A percentile compares a stretch with the other conserved stretches of the same genome.
Conservation (phyloP, 2,888 invertebrate genomes). For the Yponomeuta malinellus region DNA sequence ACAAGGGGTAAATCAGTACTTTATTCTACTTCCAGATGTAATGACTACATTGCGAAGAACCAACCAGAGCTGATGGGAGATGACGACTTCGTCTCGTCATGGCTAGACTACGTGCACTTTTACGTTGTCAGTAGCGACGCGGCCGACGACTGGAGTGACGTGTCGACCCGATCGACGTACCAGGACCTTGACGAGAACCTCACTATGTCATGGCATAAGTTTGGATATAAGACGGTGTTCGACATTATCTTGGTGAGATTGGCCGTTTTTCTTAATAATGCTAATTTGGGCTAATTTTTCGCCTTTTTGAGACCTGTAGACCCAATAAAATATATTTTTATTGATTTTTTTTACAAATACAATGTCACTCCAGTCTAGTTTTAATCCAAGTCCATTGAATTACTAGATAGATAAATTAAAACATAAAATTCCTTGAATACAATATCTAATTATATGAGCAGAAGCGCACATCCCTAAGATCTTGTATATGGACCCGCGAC, state of each 20-base stretch:
- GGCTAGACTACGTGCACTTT: conserved; percentile 11
- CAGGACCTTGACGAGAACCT: conserved; percentile 14
- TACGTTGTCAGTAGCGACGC: conserved; percentile 13
- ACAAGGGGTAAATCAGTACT: too few relatives aligned
- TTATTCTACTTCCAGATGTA: conserved; percentile 15
- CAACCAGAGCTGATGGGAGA: conserved; percentile 13
- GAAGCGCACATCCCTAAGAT: too few relatives aligned
- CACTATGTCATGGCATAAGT: conserved; percentile 17
- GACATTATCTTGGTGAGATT: conserved; percentile 20
- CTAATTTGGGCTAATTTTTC: too few relatives aligned
- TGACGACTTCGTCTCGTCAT: conserved; percentile 13
- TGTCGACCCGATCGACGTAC: conserved; percentile 14
- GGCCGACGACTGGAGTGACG: conserved; percentile 17
- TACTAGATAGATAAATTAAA: too few relatives aligned
- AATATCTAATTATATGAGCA: too few relatives aligned
- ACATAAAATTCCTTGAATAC: too few relatives aligned
- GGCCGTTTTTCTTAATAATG: not conserved
- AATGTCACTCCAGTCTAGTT: too few relatives aligned
- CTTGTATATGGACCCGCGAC: too few relatives aligned
- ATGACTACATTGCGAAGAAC: conserved; percentile 11
- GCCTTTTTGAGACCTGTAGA: too few relatives aligned
- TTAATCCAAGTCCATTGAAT: too few relatives aligned
- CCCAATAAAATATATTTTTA: too few relatives aligned
- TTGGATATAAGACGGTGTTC: conserved; percentile 21
- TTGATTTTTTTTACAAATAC: too few relatives aligned